Conservation (phyloP, 2,797 vertebrate species). For the Dryobates pubescens region DNA sequence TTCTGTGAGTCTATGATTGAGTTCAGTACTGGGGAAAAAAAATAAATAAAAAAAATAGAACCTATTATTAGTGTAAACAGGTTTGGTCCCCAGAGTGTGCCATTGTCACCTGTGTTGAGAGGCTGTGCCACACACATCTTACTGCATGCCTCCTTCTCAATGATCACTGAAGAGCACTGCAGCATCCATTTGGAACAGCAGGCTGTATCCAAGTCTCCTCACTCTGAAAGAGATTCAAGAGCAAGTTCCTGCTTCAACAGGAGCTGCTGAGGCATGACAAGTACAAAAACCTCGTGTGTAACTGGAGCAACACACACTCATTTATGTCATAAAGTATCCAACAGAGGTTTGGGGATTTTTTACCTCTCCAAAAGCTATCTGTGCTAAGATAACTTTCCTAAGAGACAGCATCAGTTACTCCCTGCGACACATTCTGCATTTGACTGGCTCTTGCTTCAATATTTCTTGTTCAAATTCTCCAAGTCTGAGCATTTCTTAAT, state of each 20-base stretch:
- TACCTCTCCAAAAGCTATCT: background rate
- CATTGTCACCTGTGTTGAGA: too few relatives aligned
- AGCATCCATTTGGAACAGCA: background rate
- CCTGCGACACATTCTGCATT: background rate
- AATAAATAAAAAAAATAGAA: background rate
- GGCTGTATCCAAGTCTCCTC: background rate
- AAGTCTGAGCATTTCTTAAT: background rate
- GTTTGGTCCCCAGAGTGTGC: background rate
- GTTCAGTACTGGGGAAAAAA: background rate
- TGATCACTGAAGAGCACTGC: too few relatives aligned
- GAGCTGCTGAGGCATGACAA: background rate
- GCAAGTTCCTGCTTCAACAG: background rate
- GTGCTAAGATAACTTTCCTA: background rate
- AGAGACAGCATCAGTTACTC: background rate
- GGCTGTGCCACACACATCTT: too few relatives aligned
- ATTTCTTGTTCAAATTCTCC: background rate
- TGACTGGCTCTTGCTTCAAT: background rate
- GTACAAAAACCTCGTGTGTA: accelerated
- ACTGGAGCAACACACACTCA: background rate
- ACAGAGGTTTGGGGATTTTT: background rate
- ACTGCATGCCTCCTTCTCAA: too few relatives aligned
- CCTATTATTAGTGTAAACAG: background rate
- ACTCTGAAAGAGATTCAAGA: background rate
- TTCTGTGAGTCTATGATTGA: background rate
- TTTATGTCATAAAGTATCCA: background rate